phyloP scores from a whole-genome alignment of 2,797 vertebrate genomes.

The Sebastes diaconus region DNA sequence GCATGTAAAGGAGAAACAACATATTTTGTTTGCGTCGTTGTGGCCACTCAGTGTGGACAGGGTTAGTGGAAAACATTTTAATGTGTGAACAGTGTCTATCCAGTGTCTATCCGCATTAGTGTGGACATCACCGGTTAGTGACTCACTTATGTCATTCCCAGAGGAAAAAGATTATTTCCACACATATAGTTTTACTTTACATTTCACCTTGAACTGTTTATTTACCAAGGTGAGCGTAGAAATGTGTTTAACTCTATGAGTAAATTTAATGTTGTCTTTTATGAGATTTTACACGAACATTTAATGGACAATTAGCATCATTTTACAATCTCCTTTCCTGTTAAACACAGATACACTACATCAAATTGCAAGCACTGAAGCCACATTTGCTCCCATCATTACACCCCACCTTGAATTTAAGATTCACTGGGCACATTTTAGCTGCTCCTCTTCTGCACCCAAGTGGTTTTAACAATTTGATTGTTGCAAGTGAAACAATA shows the following conservation, averaged over 20 bases:
- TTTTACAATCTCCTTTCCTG: conserved; percentile 29
- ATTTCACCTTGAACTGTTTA: conserved; percentile 28
- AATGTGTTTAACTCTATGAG: not conserved
- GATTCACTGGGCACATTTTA: conserved; percentile 29
- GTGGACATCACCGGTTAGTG: not conserved
- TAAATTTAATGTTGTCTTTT: conserved; percentile 18
- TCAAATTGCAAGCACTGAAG: conserved; percentile 20
- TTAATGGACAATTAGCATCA: conserved; percentile 39
- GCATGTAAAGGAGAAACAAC: not conserved
- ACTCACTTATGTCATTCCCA: not conserved
- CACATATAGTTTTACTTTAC: conserved; percentile 1
- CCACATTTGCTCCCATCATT: not conserved
- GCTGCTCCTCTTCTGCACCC: not conserved
- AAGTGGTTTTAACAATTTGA: not conserved
- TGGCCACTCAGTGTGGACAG: too few species aligned
- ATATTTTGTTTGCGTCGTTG: not conserved
- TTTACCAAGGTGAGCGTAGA: conserved; percentile 13
- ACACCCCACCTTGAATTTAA: conserved; percentile 23
- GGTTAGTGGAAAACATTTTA: not conserved
- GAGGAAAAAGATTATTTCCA: not conserved
- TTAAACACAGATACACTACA: conserved; percentile 19
- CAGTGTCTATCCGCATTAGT: not conserved
- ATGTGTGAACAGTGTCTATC: not conserved
- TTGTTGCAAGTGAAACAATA: not conserved
- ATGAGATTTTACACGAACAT: conserved; percentile 16